Base-by-base conservation (phyloP, 1,140 invertebrate species). In the Drosophila kurseongensis region DNA sequence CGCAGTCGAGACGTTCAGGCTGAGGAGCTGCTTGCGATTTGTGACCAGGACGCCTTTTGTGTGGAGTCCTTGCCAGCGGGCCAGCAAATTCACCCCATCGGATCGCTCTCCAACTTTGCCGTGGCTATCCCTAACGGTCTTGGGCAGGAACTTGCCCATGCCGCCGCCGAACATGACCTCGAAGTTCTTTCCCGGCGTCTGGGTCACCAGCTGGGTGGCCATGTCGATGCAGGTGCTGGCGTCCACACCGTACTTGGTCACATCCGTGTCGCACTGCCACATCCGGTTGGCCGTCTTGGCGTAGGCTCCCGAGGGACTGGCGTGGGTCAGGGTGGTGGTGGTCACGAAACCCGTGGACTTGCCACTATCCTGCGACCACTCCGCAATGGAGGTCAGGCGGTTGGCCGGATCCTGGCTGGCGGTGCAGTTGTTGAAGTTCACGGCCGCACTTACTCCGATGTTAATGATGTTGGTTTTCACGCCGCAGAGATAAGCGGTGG, bases 351-450 rank as follows among this genome's bases (percentile, higher is more conserved):
- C 93, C 0, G 82, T 90, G 1, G 72, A 75, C 82, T 93, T 91
- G 92, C 97, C 97, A 91, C 95, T 95, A 67, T 95, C 94, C 86
- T 97, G 96, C 0, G 96, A 97, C 97, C 97, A 98, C 72, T 96
- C 94, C 2, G 97, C 93, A 40, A 98, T 93, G 0, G 96, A 97
- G 94, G 91, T 83, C 0, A 95, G 93, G 27, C 94, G 92, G 66
- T 93, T 93, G 2, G 79, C 85, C 12, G 92, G 79, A 63, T 94
- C 16, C 92, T 96, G 89, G 5, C 95, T 95, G 0, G 94, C 94
- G 1, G 94, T 83, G 84, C 97, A 98, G 88, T 97, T 95, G n/a
- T 93, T 92, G 1, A 93, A 91, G 47, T 92, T 78, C 0, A 97
- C 97, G 73, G 66, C 93, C 61, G 78, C 95, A 93, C 48, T 94